Percentiles rank a stretch among this genome's conserved stretches.
Conservation (phyloP, 2,797 vertebrate genomes). For the Phalanger gymnotis region DNA sequence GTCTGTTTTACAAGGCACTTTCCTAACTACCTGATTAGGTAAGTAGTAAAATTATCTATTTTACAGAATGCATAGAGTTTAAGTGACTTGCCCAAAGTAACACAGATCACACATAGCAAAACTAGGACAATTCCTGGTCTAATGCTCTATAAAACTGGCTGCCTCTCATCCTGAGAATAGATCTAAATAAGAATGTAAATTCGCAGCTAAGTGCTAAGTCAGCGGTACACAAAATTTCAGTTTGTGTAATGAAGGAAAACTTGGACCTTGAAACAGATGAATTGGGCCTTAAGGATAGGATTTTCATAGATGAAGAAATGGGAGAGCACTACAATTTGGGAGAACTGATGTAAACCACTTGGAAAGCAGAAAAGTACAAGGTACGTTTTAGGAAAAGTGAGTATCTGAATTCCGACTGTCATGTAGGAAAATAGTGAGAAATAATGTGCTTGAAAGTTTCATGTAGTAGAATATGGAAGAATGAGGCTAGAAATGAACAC, state of each 20-base stretch:
- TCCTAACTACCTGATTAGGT: background rate
- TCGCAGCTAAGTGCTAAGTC: background rate
- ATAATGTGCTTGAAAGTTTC: slow-evolving; percentile 22
- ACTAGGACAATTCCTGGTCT: background rate
- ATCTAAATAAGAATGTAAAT: background rate
- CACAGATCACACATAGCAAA: background rate
- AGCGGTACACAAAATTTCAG: background rate
- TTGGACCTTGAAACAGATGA: background rate
- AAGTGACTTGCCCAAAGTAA: background rate
- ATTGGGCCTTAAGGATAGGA: background rate
- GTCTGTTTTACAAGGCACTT: background rate
- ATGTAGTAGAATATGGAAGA: background rate
- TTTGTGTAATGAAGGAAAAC: background rate
- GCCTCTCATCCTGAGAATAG: background rate
- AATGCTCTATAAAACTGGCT: background rate
- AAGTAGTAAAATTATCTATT: background rate
- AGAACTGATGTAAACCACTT: background rate
- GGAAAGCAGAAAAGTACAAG: background rate
- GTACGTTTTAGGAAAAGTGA: background rate
- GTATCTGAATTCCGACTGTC: background rate
- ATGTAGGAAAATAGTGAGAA: background rate
- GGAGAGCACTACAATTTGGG: background rate
- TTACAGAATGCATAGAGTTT: background rate
- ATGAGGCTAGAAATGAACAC: slow-evolving; percentile 28
- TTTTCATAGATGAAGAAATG: background rate